A percentile compares a stretch with the other conserved stretches of the same genome.
Conservation (phyloP, 2,888 invertebrate genomes). For the Amiota communis region DNA sequence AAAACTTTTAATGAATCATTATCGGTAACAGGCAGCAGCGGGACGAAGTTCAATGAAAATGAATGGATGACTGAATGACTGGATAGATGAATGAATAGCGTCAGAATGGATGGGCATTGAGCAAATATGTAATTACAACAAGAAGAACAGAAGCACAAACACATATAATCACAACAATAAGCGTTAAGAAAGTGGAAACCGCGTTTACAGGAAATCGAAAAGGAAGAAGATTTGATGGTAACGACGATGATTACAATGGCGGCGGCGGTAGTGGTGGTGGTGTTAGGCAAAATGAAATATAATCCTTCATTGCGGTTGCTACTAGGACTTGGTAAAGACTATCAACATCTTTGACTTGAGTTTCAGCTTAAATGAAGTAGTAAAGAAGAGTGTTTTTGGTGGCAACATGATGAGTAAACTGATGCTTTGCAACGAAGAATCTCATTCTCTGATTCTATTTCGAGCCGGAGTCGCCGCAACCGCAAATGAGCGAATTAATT, state of each 20-base stretch:
- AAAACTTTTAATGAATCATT: conserved; percentile 30
- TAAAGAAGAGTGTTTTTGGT: neutral
- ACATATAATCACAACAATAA: conserved; percentile 21
- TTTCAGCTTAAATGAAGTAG: neutral
- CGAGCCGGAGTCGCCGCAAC: conserved; percentile 31
- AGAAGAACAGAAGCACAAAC: neutral
- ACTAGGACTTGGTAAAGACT: conserved; percentile 8
- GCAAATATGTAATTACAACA: conserved; percentile 9
- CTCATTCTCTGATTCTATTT: neutral
- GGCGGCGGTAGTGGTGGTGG: neutral
- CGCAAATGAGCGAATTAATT: conserved; percentile 53
- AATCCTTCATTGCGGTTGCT: conserved; percentile 29
- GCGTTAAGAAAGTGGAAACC: neutral
- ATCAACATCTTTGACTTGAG: conserved; percentile 5
- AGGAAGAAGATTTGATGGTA: neutral
- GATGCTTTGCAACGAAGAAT: neutral
- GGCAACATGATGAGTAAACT: conserved; percentile 7
- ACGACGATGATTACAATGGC: neutral
- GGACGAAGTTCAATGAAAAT: conserved; percentile 12
- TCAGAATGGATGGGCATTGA: neutral
- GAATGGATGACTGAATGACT: neutral
- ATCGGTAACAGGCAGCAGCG: conserved; percentile 6
- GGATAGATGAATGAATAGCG: neutral
- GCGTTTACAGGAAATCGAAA: conserved; percentile 9
- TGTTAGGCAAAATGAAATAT: conserved; percentile 17